phyloP scores from a whole-genome alignment of 2,113 vertebrate species.

The Hemibates koningsi region DNA sequence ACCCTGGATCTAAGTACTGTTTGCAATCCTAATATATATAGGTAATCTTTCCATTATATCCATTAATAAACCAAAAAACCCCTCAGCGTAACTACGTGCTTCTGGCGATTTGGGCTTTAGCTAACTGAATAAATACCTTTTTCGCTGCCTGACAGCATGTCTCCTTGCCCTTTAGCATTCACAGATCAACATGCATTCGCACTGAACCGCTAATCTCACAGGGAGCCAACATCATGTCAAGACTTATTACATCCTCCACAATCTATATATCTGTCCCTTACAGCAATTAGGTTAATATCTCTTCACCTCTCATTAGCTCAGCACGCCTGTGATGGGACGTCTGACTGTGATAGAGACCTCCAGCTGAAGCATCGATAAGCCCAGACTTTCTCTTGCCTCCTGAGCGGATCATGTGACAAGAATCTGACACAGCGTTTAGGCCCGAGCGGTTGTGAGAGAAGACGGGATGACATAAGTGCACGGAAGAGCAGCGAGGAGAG shows the following conservation, averaged over 20 bases:
- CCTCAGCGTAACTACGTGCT: not conserved
- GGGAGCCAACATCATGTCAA: not conserved
- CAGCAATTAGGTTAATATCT: conserved; percentile 58
- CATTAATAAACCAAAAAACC: not conserved
- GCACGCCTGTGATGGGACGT: conserved; percentile 28
- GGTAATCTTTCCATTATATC: not conserved
- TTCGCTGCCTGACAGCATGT: not conserved
- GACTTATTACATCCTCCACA: conserved; percentile 42
- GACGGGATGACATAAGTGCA: not conserved
- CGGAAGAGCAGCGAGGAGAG: not conserved
- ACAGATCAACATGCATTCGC: not conserved
- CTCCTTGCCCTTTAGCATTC: not conserved
- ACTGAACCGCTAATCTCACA: not conserved
- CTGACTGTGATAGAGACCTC: conserved; percentile 13
- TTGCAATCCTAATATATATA: not conserved
- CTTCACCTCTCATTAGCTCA: conserved; percentile 47
- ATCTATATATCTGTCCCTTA: conserved; percentile 62
- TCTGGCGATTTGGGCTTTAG: not conserved
- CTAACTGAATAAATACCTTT: not conserved
- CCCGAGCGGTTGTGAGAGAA: not conserved
- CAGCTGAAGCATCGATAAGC: conserved; percentile 11
- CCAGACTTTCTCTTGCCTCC: not conserved
- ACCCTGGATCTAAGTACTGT: not conserved
- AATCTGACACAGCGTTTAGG: not conserved
- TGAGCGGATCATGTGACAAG: not conserved